Percentiles rank a stretch among this genome's conserved stretches.
phyloP scores from a whole-genome alignment of 2,888 invertebrate genomes.

The Diaperis boleti region DNA sequence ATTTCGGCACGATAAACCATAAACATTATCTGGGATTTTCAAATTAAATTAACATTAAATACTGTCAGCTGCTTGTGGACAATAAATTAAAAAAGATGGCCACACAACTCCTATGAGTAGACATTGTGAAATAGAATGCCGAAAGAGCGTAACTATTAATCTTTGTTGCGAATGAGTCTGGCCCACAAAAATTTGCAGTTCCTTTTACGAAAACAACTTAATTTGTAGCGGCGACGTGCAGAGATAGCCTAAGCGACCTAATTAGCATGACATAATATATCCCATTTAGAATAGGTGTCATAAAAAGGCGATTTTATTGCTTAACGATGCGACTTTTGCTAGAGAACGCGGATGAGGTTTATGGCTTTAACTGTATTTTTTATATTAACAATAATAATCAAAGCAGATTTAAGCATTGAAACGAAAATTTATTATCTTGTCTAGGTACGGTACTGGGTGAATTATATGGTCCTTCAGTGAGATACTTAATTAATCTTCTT shows the following conservation, averaged over 20 bases:
- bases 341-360: neutral
- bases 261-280: conserved; percentile 1
- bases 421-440: conserved; percentile 20
- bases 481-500: conserved; percentile 25
- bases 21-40: conserved; percentile 10
- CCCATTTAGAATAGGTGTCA: neutral
- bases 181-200: conserved; percentile 1
- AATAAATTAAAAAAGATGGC: conserved; percentile 26
- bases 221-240: conserved; percentile 8
- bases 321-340: neutral
- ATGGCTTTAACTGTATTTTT: neutral
- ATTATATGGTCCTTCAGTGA: conserved; percentile 17
- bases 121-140: conserved; percentile 15
- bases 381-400: neutral
- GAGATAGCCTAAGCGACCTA: neutral
- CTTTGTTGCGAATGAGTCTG: conserved; percentile 14
- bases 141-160: conserved; percentile 25
- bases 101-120: conserved; percentile 16
- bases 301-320: conserved; percentile 9
- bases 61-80: conserved; percentile 3
- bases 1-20: conserved; percentile 15
- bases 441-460: conserved; percentile 11
- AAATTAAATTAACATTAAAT: conserved; percentile 29
- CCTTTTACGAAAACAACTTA: conserved; percentile 17
- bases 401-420: neutral